Evolutionary conservation across 2,888 invertebrate species (phyloP).

Genomic region (Tortricodes alternella): DNA sequence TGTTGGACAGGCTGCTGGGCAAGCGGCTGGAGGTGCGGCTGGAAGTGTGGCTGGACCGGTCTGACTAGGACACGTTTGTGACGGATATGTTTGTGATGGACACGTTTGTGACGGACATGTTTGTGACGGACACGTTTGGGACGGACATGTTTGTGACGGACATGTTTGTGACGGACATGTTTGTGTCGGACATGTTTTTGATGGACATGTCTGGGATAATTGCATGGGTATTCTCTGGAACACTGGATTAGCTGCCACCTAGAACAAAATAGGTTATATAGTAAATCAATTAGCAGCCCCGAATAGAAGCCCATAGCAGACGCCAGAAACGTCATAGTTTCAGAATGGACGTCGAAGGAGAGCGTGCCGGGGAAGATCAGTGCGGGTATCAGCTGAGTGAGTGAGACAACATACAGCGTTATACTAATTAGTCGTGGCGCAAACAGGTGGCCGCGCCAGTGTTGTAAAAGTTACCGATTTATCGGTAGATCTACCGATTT

Average conservation of each 20-base stretch:
- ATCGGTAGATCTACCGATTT: no score
- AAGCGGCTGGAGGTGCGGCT: no score
- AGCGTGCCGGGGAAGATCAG: no score
- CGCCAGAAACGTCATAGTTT: no score
- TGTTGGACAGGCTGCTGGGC: conserved; percentile 28
- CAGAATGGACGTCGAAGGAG: no score
- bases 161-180: conserved; percentile 34
- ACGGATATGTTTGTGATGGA: conserved; percentile 39
- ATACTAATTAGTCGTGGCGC: no score
- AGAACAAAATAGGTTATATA: conserved; percentile 31
- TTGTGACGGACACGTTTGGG: conserved; percentile 30
- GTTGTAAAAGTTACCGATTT: no score
- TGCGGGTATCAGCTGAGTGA: no score
- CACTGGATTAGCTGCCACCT: conserved; percentile 53
- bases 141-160: conserved; percentile 39
- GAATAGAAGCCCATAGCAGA: no score
- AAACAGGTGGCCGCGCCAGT: no score
- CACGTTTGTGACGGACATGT: conserved; percentile 36
- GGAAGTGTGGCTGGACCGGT: no score
- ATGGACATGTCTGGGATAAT: conserved; percentile 30
- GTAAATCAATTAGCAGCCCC: background rate
- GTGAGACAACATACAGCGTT: no score
- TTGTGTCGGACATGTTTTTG: conserved; percentile 39
- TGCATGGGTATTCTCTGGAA: conserved; percentile 30
- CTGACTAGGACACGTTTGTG: background rate